Percentiles rank a stretch among this genome's conserved stretches.
These are phyloP conservation scores for Polyodon spathula DNA, from an alignment of 2,113 vertebrate genomes.

Conservation along the genomic window DNA sequence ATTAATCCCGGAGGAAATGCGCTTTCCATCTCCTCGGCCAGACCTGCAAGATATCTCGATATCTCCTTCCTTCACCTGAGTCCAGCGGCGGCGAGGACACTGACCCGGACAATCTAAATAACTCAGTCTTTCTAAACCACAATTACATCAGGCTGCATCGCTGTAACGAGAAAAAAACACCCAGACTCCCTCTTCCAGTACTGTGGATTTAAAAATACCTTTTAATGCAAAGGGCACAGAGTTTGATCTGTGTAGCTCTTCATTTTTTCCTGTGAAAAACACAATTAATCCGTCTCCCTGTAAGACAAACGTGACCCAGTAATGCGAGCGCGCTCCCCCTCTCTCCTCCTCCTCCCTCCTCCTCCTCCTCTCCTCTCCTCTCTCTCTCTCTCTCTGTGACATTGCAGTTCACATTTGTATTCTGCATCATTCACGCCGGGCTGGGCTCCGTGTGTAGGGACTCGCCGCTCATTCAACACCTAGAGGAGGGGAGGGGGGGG, in stretches of 20 bases:
- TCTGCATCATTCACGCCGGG: constrained; percentile 14
- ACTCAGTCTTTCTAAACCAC: too few relatives aligned
- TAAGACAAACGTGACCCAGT: constrained; percentile 21
- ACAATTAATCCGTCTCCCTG: constrained; percentile 5
- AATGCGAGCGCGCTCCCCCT: constrained; percentile 15
- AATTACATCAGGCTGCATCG: too few relatives aligned
- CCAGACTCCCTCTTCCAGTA: too few relatives aligned
- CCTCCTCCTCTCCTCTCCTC: constrained; percentile 9
- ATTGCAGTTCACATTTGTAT: constrained; percentile 16
- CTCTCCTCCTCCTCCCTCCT: not conserved
- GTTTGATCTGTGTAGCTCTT: constrained; percentile 31
- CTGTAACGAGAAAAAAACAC: too few relatives aligned
- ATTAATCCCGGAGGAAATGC: too few relatives aligned
- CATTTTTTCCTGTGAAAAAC: constrained; percentile 36
- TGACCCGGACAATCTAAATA: too few relatives aligned
- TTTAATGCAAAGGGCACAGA: constrained; percentile 40
- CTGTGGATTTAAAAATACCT: too few relatives aligned
- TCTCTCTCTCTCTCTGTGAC: constrained; percentile 1
- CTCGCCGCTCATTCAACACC: too few relatives aligned
- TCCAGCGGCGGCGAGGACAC: too few relatives aligned
- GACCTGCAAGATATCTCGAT: too few relatives aligned
- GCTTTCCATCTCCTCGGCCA: too few relatives aligned
- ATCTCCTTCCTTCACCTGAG: too few relatives aligned
- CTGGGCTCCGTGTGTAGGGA: not conserved
- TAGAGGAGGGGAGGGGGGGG: constrained; percentile 8